Percentiles rank a stretch among this genome's conserved stretches.
Conservation (phyloP, 2,797 vertebrate genomes). For the Sebastes cheni region DNA sequence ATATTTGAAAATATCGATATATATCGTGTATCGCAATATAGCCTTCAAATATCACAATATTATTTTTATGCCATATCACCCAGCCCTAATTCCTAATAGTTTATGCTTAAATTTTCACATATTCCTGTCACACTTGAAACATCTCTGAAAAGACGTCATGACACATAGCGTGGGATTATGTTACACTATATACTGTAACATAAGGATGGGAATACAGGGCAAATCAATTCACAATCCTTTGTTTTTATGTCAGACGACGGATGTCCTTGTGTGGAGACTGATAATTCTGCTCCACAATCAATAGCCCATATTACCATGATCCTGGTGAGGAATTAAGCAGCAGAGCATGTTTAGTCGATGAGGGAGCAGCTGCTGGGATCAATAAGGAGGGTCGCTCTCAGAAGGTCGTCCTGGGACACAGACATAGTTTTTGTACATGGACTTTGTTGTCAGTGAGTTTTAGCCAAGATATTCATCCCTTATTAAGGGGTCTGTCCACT, state of each 20-base stretch:
- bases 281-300: conserved; percentile 61
- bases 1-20: too few species aligned
- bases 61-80: too few species aligned
- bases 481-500: not conserved
- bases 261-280: conserved; percentile 49
- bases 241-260: conserved; percentile 30
- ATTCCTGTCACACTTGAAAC: not conserved
- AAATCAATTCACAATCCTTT: conserved; percentile 44
- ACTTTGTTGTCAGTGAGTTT: not conserved
- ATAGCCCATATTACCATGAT: conserved; percentile 60
- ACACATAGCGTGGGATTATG: not conserved
- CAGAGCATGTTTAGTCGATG: conserved; percentile 39
- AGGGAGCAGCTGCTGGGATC: conserved; percentile 60
- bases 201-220: conserved; percentile 20
- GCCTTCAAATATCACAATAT: too few species aligned
- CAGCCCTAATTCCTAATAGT: too few species aligned
- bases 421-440: not conserved
- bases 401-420: conserved; percentile 21
- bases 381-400: conserved; percentile 31
- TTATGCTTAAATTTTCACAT: not conserved
- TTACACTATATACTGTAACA: not conserved
- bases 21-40: too few species aligned
- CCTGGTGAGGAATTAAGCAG: conserved; percentile 44
- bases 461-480: not conserved
- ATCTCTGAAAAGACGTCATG: not conserved